These are phyloP conservation scores for Heliothis virescens DNA, from an alignment of 1,140 invertebrate genomes.

Conservation along the genomic window DNA sequence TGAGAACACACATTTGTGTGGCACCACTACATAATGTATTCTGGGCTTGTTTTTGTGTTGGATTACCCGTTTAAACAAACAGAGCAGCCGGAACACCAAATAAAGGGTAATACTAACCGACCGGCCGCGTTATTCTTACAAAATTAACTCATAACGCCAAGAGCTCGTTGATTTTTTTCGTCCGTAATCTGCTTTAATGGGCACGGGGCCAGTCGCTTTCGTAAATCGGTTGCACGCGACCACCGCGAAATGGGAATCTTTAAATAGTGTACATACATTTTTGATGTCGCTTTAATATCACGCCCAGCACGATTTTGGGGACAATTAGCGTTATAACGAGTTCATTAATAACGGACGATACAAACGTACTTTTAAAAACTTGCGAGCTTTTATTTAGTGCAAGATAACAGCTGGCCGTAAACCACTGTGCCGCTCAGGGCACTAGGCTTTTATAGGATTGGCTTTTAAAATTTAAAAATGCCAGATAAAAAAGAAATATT, in stretches of 20 bases:
- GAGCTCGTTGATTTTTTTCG: conserved; percentile 81
- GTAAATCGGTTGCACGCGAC: conserved; percentile 81
- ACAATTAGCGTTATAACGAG: conserved; percentile 83
- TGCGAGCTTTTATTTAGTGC: conserved; percentile 46
- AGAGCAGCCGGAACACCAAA: conserved; percentile 78
- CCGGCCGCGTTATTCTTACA: conserved; percentile 82
- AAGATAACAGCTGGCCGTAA: conserved; percentile 57
- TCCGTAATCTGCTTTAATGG: conserved; percentile 84
- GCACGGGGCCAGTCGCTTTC: conserved; percentile 81
- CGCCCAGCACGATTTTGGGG: conserved; percentile 77
- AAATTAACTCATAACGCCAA: conserved; percentile 85
- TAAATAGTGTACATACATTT: conserved; percentile 84
- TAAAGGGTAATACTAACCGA: conserved; percentile 83
- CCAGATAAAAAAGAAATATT: conserved; percentile 56
- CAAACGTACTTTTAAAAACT: conserved; percentile 65
- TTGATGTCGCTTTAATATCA: conserved; percentile 82
- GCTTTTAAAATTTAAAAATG: conserved; percentile 54
- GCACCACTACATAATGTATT: conserved; percentile 71
- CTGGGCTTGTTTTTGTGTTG: conserved; percentile 75
- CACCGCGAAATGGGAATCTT: conserved; percentile 83
- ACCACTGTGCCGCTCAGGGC: conserved; percentile 33
- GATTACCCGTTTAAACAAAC: conserved; percentile 84
- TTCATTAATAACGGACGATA: conserved; percentile 81
- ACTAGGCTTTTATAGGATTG: conserved; percentile 36
- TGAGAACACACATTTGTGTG: conserved; percentile 73